Percentiles rank a stretch among this genome's conserved stretches.
phyloP scores from a whole-genome alignment of 2,888 invertebrate species.

The Agrotis clavis region DNA sequence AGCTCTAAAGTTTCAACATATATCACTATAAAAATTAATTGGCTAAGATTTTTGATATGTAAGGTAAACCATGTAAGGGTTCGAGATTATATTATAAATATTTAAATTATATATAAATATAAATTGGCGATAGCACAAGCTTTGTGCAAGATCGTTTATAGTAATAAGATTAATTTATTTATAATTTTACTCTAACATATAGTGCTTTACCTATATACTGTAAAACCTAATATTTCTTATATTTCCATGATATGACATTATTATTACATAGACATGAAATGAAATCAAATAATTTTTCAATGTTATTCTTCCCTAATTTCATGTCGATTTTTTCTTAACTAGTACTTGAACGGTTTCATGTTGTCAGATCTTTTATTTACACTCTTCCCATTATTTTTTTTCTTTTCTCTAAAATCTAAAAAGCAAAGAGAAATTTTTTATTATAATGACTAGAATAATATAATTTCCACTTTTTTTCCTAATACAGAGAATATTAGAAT shows the following conservation, averaged over 20 bases:
- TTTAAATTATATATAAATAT: neutral
- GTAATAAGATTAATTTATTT: neutral
- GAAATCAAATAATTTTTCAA: neutral
- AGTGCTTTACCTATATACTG: neutral
- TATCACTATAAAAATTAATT: slow-evolving; percentile 57
- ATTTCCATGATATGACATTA: neutral
- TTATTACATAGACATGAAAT: neutral
- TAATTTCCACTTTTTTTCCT: neutral
- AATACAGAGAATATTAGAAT: slow-evolving; percentile 7
- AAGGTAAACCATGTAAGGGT: slow-evolving; percentile 11
- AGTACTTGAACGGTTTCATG: slow-evolving; percentile 17
- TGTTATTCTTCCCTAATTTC: neutral
- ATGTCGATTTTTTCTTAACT: neutral
- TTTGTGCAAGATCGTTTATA: slow-evolving; percentile 23
- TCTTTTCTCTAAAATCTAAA: neutral
- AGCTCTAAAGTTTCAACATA: slow-evolving; percentile 54
- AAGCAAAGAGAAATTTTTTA: neutral
- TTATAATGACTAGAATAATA: slow-evolving; percentile 12
- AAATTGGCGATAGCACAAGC: slow-evolving; percentile 27
- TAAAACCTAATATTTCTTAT: neutral
- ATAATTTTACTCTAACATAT: neutral
- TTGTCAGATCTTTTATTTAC: slow-evolving; percentile 10
- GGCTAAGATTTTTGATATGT: slow-evolving; percentile 61
- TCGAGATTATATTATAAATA: neutral
- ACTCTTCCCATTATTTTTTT: neutral